Evolutionary conservation across 2,113 vertebrate genomes (phyloP).

Genomic region (Ariopsis seemanni): DNA sequence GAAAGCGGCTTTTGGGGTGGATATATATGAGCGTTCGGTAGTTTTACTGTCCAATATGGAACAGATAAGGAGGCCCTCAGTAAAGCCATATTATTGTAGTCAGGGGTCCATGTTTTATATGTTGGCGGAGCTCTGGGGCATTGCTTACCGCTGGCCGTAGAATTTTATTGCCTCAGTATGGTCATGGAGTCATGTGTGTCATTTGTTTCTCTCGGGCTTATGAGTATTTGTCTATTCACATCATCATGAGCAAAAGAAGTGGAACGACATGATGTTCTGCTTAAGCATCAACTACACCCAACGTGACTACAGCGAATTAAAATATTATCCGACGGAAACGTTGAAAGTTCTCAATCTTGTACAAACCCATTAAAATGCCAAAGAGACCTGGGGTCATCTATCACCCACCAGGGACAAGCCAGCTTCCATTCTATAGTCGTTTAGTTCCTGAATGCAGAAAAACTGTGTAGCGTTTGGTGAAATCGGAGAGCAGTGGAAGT

Average conservation of each 20-base stretch:
- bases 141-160: conserved; percentile 46
- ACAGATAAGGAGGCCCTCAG: conserved; percentile 54
- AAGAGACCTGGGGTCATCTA: conserved; percentile 15
- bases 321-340: conserved; percentile 22
- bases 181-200: conserved; percentile 33
- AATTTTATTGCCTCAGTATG: conserved; percentile 58
- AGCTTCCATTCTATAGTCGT: conserved; percentile 32
- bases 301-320: neutral
- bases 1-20: conserved; percentile 18
- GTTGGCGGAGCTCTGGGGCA: conserved; percentile 48
- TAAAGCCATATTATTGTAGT: conserved; percentile 48
- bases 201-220: conserved; percentile 50
- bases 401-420: conserved; percentile 29
- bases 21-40: conserved; percentile 54
- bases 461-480: conserved; percentile 22
- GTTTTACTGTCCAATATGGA: conserved; percentile 60
- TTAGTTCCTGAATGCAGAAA: conserved; percentile 18
- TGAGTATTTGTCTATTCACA: conserved; percentile 44
- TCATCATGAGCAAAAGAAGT: conserved; percentile 33
- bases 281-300: conserved; percentile 46
- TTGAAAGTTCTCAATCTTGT: conserved; percentile 17
- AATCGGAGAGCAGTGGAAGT: conserved; percentile 27
- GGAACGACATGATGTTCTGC: conserved; percentile 58
- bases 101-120: conserved; percentile 60
- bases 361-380: conserved; percentile 17